A percentile compares a stretch with the other conserved stretches of the same genome.
Conservation (phyloP, 2,888 invertebrate species). For the Macaria notata region DNA sequence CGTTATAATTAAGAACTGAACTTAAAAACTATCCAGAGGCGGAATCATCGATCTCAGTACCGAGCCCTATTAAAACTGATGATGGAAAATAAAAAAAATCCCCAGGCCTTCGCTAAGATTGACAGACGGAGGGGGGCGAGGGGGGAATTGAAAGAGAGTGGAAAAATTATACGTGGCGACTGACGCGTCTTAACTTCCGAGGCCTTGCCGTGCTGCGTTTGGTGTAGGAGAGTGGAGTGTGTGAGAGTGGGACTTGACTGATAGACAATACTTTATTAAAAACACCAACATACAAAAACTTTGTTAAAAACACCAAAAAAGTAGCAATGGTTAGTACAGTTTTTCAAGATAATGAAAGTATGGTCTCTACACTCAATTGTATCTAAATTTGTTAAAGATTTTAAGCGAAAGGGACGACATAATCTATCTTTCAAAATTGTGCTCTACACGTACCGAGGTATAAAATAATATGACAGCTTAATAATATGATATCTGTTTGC, state of each 20-base stretch:
- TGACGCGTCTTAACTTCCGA: constrained; percentile 80
- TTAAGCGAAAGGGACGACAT: too few relatives aligned
- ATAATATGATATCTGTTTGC: too few relatives aligned
- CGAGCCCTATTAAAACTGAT: constrained; percentile 63
- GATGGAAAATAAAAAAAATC: constrained; percentile 62
- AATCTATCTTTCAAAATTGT: too few relatives aligned
- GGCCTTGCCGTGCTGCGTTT: constrained; percentile 59
- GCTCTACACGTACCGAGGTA: too few relatives aligned
- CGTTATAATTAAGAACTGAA: constrained; percentile 19
- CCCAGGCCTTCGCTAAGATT: constrained; percentile 76
- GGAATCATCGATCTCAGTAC: constrained; percentile 64
- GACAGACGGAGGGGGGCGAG: constrained; percentile 72
- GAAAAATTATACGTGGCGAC: constrained; percentile 80
- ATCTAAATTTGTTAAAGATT: too few relatives aligned
- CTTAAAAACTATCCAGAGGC: constrained; percentile 40
- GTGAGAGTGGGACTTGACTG: background rate
- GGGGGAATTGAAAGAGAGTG: constrained; percentile 76
- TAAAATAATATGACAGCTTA: too few relatives aligned
- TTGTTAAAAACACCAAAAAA: too few relatives aligned
- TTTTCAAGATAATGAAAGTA: too few relatives aligned
- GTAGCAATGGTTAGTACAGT: too few relatives aligned
- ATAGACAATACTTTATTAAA: too few relatives aligned
- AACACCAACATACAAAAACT: too few relatives aligned
- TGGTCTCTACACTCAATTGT: too few relatives aligned
- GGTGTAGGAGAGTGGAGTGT: background rate